Conservation (phyloP, 2,113 vertebrate genomes). For the Notechis scutatus region DNA sequence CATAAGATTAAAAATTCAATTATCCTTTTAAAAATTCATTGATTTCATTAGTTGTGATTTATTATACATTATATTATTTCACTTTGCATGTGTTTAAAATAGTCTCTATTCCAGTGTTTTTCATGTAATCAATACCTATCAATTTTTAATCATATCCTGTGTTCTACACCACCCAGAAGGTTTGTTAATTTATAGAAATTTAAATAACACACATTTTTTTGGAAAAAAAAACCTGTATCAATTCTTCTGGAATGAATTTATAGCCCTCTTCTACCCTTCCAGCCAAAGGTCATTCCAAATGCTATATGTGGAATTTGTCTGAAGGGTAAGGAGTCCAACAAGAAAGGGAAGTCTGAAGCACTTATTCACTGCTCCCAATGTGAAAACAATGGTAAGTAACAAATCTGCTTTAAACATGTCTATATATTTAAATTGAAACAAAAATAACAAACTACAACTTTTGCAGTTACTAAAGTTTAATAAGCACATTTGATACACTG, state of each 20-base stretch:
- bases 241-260: constrained; percentile 85
- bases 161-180: constrained; percentile 11
- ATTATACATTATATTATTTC: not conserved
- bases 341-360: constrained; percentile 90
- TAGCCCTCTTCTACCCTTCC: constrained; percentile 99
- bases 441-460: not conserved
- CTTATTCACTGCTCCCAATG: constrained; percentile 99
- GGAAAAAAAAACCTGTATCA: constrained; percentile 60
- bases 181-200: constrained; percentile 45
- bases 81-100: not conserved
- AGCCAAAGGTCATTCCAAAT: constrained; percentile 99
- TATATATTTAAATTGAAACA: constrained; percentile 26
- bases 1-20: not conserved
- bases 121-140: constrained; percentile 4
- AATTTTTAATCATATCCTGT: not conserved
- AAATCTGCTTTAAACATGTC: constrained; percentile 28
- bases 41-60: not conserved
- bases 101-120: not conserved
- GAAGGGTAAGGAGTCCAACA: constrained; percentile 99
- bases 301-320: constrained; percentile 99
- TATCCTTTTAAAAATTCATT: not conserved
- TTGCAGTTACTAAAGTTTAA: not conserved
- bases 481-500: not conserved
- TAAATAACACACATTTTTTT: constrained; percentile 27
- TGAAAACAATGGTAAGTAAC: constrained; percentile 94